Evolutionary conservation across 35 echinoderm and acorn worm species (phyloP).

Genomic region (Chiridota heheva): DNA sequence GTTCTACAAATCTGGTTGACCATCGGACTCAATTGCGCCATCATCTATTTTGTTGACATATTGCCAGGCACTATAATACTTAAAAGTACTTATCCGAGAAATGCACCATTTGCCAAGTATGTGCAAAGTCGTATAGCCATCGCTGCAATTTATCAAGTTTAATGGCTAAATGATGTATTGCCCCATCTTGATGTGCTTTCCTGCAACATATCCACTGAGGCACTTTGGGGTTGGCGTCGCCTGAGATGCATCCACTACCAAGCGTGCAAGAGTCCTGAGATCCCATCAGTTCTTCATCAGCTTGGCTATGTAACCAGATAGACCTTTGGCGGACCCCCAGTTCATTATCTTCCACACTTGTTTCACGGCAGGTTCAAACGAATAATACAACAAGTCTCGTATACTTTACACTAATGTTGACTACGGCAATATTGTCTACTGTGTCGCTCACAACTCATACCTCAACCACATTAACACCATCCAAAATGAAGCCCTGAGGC

Average conservation of each 20-base stretch:
- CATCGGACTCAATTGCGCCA: not conserved
- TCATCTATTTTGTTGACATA: slow-evolving; percentile 33
- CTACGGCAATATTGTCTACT: too few relatives aligned
- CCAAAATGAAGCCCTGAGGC: too few relatives aligned
- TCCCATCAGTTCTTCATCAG: not conserved
- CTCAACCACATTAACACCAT: too few relatives aligned
- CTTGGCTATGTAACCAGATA: slow-evolving; percentile 28
- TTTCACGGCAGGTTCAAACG: too few relatives aligned
- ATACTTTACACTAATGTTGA: too few relatives aligned
- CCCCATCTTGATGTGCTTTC: not conserved
- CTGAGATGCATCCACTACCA: not conserved
- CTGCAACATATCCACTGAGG: not conserved
- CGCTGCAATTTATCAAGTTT: not conserved
- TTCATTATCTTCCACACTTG: too few relatives aligned
- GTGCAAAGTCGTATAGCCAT: not conserved
- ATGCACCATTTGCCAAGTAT: not conserved
- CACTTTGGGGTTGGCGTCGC: not conserved
- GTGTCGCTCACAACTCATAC: too few relatives aligned
- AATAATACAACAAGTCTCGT: too few relatives aligned
- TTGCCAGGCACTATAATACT: slow-evolving; percentile 29
- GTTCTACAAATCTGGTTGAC: not conserved
- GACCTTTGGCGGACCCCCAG: slow-evolving; percentile 1
- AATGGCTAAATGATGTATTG: slow-evolving; percentile 1
- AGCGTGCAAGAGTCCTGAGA: not conserved
- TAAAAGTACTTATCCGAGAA: slow-evolving; percentile 7